phyloP scores from a whole-genome alignment of 2,113 vertebrate genomes.

The Geococcyx californianus region DNA sequence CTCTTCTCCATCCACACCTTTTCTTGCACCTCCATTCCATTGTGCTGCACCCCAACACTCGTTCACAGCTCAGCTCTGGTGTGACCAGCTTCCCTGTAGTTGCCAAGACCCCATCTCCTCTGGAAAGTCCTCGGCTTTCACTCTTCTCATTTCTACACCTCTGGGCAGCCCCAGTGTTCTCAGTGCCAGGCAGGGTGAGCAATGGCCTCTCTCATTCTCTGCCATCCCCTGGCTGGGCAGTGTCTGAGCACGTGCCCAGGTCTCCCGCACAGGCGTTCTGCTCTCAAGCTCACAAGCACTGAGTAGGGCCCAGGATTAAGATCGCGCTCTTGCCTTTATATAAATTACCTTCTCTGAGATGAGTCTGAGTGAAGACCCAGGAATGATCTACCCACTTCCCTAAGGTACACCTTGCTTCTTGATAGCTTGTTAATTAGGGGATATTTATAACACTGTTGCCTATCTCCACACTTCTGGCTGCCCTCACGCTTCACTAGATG shows the following conservation, averaged over 20 bases:
- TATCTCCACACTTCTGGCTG: not conserved
- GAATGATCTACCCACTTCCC: not conserved
- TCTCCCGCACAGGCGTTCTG: not conserved
- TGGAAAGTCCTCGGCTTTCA: too few relatives aligned
- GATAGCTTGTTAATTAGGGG: not conserved
- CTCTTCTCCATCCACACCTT: not conserved
- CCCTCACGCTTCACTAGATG: rapidly evolving
- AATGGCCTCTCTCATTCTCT: not conserved
- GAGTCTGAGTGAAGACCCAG: not conserved
- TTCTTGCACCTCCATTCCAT: not conserved
- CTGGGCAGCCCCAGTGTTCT: too few relatives aligned
- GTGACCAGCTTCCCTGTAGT: too few relatives aligned
- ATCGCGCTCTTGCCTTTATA: not conserved
- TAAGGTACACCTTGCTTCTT: not conserved
- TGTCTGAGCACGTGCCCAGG: not conserved
- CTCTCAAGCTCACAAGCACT: not conserved
- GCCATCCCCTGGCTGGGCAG: rapidly evolving
- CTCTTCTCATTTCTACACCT: too few relatives aligned
- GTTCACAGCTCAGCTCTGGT: too few relatives aligned
- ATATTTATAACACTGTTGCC: not conserved
- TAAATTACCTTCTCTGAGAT: not conserved
- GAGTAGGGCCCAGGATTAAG: not conserved
- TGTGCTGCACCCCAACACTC: not conserved
- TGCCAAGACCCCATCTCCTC: too few relatives aligned
- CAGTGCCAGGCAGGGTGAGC: not conserved